Conservation (phyloP, 2,113 vertebrate species). For the Alouatta palliata region DNA sequence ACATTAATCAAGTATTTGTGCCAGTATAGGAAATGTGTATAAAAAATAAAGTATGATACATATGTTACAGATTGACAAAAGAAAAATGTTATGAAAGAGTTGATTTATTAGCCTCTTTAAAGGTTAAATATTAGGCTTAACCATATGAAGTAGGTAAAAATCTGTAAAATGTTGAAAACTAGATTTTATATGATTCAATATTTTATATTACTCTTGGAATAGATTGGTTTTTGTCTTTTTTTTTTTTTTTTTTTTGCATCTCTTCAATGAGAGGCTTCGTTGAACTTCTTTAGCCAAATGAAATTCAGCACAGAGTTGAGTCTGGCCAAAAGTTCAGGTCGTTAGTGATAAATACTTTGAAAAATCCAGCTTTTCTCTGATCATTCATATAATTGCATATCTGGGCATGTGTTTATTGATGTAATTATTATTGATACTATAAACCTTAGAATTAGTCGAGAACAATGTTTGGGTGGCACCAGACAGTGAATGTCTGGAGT, state of each 20-base stretch:
- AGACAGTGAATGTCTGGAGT: conserved; percentile 48
- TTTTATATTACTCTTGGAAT: background rate
- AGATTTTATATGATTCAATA: background rate
- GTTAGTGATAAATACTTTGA: background rate
- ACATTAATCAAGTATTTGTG: background rate
- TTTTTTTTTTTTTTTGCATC: background rate
- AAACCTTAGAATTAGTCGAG: background rate
- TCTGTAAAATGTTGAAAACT: background rate
- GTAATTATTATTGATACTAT: background rate
- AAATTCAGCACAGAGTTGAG: background rate
- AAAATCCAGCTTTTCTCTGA: background rate
- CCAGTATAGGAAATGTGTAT: background rate
- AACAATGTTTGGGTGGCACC: conserved; percentile 35
- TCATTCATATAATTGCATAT: background rate
- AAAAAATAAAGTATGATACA: background rate
- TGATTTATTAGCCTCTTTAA: background rate
- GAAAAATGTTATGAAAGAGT: background rate
- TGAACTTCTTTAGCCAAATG: conserved; percentile 22
- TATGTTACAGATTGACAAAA: background rate
- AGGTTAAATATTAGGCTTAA: background rate
- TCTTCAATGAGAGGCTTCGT: background rate
- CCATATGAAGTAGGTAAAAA: background rate
- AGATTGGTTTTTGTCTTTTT: background rate
- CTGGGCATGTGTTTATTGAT: background rate
- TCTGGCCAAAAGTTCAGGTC: background rate